Conservation (phyloP, 1,140 invertebrate genomes). For the Drosophila neocordata region DNA sequence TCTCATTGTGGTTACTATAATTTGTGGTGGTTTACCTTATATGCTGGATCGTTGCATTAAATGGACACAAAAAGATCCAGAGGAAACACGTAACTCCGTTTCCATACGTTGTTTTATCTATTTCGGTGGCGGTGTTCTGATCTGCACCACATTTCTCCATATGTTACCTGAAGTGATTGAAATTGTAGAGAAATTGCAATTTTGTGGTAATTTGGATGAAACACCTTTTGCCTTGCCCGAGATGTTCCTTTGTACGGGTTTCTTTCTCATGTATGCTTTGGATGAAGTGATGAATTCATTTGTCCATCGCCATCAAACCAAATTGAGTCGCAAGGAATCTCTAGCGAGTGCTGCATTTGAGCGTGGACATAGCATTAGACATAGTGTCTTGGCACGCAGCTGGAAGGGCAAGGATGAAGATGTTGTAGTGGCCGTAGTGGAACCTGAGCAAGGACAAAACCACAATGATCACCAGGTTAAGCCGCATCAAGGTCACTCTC, state of each 20-base stretch:
- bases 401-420: not conserved
- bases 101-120: constrained; percentile 87
- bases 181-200: constrained; percentile 85
- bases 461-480: constrained; percentile 83
- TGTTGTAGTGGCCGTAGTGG: not conserved
- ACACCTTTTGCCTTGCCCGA: constrained; percentile 88
- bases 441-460: constrained; percentile 10
- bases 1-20: constrained; percentile 87
- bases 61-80: constrained; percentile 84
- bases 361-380: constrained; percentile 58
- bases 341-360: constrained; percentile 62
- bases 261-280: constrained; percentile 92
- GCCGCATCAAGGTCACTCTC: constrained; percentile 82
- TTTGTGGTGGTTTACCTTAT: constrained; percentile 88
- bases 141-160: constrained; percentile 95
- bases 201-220: constrained; percentile 82
- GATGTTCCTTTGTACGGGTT: constrained; percentile 88
- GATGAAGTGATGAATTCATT: constrained; percentile 91
- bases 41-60: constrained; percentile 86
- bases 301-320: constrained; percentile 84
- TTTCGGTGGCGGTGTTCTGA: constrained; percentile 95
- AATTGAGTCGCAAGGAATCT: constrained; percentile 50
- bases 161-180: constrained; percentile 94
- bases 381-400: constrained; percentile 55
- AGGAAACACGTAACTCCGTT: constrained; percentile 82